Evolutionary conservation across 2,113 vertebrate species (phyloP).

Genomic region (Romanogobio albipinnatus): DNA sequence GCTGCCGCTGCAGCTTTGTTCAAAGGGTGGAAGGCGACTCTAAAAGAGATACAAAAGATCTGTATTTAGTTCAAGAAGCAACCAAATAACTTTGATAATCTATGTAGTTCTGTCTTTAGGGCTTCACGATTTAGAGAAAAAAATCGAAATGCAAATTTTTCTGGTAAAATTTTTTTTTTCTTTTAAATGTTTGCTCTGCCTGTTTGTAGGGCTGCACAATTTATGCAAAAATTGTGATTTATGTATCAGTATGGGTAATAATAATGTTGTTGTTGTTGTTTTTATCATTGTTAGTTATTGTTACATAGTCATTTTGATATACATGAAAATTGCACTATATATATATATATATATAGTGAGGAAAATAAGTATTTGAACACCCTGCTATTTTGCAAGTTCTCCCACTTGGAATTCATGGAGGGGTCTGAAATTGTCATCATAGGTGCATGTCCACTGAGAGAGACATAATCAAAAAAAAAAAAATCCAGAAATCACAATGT

Average conservation of each 20-base stretch:
- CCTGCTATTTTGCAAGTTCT: no score
- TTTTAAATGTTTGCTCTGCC: neutral
- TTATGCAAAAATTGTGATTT: neutral
- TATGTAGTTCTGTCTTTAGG: neutral
- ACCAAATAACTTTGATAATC: neutral
- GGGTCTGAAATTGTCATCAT: no score
- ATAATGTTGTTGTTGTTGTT: neutral
- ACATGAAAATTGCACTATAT: no score
- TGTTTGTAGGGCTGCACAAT: neutral
- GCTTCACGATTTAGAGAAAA: neutral
- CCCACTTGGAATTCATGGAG: no score
- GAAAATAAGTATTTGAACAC: no score
- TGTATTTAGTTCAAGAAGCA: neutral
- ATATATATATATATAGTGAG: no score
- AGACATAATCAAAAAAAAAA: no score
- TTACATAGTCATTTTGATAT: no score
- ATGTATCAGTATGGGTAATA: neutral
- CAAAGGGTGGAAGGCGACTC: slow-evolving; percentile 9
- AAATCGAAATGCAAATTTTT: neutral
- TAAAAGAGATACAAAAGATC: slow-evolving; percentile 18
- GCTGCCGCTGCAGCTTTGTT: slow-evolving; percentile 11
- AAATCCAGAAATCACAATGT: no score
- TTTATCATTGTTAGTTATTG: no score
- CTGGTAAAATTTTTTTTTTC: neutral
- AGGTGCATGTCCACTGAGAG: no score